A percentile compares a stretch with the other conserved stretches of the same genome.
These are phyloP conservation scores for Dasypus novemcinctus DNA, from an alignment of 2,113 vertebrate species.

Conservation along the genomic window DNA sequence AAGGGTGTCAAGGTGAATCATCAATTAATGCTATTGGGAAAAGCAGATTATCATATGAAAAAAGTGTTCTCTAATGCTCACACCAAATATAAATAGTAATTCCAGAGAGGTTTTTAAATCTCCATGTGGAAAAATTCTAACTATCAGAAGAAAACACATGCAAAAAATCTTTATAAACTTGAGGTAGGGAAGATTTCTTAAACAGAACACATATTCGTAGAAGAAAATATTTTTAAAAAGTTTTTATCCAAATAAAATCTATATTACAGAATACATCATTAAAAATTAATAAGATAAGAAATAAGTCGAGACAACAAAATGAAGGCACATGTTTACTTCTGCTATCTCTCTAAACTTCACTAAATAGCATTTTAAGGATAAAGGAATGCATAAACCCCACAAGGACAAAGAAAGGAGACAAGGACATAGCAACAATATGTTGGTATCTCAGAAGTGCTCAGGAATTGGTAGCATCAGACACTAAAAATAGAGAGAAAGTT, in stretches of 20 bases:
- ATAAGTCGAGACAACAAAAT: background rate
- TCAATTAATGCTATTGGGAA: background rate
- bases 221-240: background rate
- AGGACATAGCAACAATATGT: background rate
- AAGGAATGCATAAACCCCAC: background rate
- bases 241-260: background rate
- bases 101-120: background rate
- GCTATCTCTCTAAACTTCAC: background rate
- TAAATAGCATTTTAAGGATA: background rate
- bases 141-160: background rate
- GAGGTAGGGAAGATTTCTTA: no score
- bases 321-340: background rate
- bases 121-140: slow-evolving; percentile 13
- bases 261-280: background rate
- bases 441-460: background rate
- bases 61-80: background rate
- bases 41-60: background rate
- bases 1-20: background rate
- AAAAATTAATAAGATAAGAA: background rate
- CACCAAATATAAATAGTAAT: background rate
- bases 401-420: background rate
- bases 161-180: no score
- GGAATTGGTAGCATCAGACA: background rate
- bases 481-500: background rate
- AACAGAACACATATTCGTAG: background rate